Evolutionary conservation across 2,888 invertebrate genomes (phyloP).

Genomic region (Thyatira batis): DNA sequence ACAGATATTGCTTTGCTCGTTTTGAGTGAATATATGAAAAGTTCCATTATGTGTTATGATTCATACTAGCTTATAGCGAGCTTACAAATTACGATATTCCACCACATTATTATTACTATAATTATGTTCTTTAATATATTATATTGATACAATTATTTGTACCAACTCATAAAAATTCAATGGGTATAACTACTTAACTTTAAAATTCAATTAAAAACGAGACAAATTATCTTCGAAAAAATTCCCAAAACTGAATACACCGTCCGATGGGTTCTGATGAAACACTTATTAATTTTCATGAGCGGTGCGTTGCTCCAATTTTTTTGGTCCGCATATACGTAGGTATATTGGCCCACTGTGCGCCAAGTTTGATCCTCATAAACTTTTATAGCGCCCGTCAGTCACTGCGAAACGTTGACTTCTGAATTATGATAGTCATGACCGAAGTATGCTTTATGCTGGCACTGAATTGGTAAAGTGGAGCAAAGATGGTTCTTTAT

Average conservation of each 20-base stretch:
- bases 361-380: conserved; percentile 35
- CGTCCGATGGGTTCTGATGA: conserved; percentile 40
- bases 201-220: conserved; percentile 20
- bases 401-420: conserved; percentile 23
- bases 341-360: conserved; percentile 27
- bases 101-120: no score
- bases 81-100: no score
- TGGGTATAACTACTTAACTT: not conserved
- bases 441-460: conserved; percentile 1
- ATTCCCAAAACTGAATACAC: conserved; percentile 40
- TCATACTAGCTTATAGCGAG: no score
- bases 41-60: no score
- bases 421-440: conserved; percentile 33
- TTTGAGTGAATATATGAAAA: no score
- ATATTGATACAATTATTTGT: no score
- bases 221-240: conserved; percentile 53
- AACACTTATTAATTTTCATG: conserved; percentile 54
- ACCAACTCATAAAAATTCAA: not conserved
- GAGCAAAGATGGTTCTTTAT: not conserved
- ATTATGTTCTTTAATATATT: no score
- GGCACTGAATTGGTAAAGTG: not conserved
- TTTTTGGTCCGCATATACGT: conserved; percentile 24
- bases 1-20: no score
- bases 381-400: conserved; percentile 41
- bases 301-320: conserved; percentile 29